phyloP scores from a whole-genome alignment of 1,140 invertebrate species.

The Melitaea cinxia region DNA sequence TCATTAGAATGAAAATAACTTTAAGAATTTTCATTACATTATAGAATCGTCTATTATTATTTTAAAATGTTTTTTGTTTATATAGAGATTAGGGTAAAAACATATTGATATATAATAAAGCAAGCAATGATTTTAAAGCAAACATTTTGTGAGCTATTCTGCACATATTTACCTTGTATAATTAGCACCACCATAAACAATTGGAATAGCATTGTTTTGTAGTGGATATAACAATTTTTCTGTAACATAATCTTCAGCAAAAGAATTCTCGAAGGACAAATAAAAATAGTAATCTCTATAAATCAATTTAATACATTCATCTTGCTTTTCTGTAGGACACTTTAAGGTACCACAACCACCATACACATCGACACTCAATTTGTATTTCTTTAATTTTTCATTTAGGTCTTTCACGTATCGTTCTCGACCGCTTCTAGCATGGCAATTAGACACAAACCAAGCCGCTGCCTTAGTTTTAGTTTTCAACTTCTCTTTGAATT shows the following conservation, averaged over 20 bases:
- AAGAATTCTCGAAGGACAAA: slow-evolving; percentile 87
- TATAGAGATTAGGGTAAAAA: too few relatives aligned
- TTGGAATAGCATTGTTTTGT: slow-evolving; percentile 75
- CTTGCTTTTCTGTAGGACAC: slow-evolving; percentile 54
- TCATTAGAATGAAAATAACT: too few relatives aligned
- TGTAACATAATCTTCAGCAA: slow-evolving; percentile 85
- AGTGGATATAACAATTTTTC: slow-evolving; percentile 84
- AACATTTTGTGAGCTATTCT: too few relatives aligned
- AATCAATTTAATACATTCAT: slow-evolving; percentile 74
- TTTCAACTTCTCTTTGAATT: slow-evolving; percentile 61
- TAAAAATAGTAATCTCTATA: slow-evolving; percentile 85
- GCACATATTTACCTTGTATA: slow-evolving; percentile 65
- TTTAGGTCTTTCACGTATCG: slow-evolving; percentile 82
- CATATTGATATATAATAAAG: too few relatives aligned
- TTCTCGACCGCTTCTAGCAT: slow-evolving; percentile 80
- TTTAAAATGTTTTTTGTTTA: too few relatives aligned
- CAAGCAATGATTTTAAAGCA: too few relatives aligned
- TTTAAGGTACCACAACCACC: slow-evolving; percentile 83
- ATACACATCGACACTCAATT: slow-evolving; percentile 84
- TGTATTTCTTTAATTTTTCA: slow-evolving; percentile 79
- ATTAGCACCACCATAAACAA: slow-evolving; percentile 75
- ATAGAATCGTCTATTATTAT: too few relatives aligned
- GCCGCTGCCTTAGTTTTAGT: slow-evolving; percentile 80
- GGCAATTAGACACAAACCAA: slow-evolving; percentile 87
- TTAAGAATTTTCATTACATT: too few relatives aligned